These are phyloP conservation scores for Gonatopus flavifemur DNA, from an alignment of 1,140 invertebrate species.

Conservation along the genomic window DNA sequence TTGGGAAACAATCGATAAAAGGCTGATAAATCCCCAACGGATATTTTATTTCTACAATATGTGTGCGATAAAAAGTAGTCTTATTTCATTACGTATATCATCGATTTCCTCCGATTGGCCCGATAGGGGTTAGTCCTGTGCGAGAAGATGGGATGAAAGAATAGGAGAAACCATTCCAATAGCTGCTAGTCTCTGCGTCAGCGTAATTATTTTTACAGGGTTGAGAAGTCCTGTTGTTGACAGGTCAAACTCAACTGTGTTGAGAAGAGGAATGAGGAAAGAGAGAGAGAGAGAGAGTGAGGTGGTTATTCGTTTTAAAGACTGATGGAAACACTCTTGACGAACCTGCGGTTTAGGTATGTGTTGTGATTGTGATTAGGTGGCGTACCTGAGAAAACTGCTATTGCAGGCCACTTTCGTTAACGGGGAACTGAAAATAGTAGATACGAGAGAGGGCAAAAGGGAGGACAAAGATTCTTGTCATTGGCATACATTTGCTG, in stretches of 20 bases:
- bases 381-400: no score
- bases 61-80: no score
- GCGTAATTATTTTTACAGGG: slow-evolving; percentile 56
- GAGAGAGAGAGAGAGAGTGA: slow-evolving; percentile 4
- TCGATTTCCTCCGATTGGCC: slow-evolving; percentile 39
- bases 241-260: slow-evolving; percentile 38
- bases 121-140: slow-evolving; percentile 43
- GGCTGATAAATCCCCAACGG: no score
- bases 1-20: no score
- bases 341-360: no score
- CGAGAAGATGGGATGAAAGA: slow-evolving; percentile 15
- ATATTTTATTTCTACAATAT: no score
- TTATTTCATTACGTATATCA: not conserved
- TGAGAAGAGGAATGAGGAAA: slow-evolving; percentile 21
- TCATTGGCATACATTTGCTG: slow-evolving; percentile 48
- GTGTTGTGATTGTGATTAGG: no score
- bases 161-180: slow-evolving; percentile 15
- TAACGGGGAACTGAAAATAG: slow-evolving; percentile 11
- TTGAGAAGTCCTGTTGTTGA: slow-evolving; percentile 50
- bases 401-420: no score
- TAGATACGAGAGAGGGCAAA: slow-evolving; percentile 6
- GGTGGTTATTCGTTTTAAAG: slow-evolving; percentile 8
- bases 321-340: slow-evolving; percentile 28
- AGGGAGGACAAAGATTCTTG: slow-evolving; percentile 49
- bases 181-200: slow-evolving; percentile 19